Evolutionary conservation across 64 coral and sea anemone genomes (phyloP), one percentile per base, ranked within the genome.

Genomic region (Orbicella faveolata): DNA sequence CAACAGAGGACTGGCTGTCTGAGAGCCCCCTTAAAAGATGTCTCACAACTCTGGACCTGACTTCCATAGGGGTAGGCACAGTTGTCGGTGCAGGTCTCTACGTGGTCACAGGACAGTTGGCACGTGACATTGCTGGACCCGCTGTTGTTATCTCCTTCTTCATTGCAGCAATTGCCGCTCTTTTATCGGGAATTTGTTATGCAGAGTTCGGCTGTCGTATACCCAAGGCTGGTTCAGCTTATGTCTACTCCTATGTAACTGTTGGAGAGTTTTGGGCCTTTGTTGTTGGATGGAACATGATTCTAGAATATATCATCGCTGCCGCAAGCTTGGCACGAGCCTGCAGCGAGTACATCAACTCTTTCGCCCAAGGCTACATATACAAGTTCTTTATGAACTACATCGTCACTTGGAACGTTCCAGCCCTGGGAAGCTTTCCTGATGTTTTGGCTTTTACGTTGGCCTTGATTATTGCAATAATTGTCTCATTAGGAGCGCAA

Each of bases 141-240:
- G 92, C 92, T 15, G 87, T 93, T 9, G 67, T 92, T 83, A 73
- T 95, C 30, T 95, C 94, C 2, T 92, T 95, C 64, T 61, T 95
- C 6, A 89, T 95, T 25, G 94, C 94, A 15, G 85, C 70, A 78
- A 9, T 83, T 18, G 90, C 94, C 8, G 90, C 94, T 19, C 17
- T 92, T 7, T 72, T 95, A 26, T 88, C 94, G 2, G 94, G 94
- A 26, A 79, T 95, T 59, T 95, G 94, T 63, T 95, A 95, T 26
- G 94, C 94, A 18, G 94, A 95, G 63, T 95, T 89, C 44, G 90
- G 94, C 15, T 95, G 81, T 34, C 73, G 94, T 19, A 95, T 95
- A 73, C 94, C 94, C 6, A 95, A 89, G 92, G 90, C 94, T 36
- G 94, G 94, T 17, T 95, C 94, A 11, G 94, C 94, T 18, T 95